A percentile compares a stretch with the other conserved stretches of the same genome.
These are phyloP conservation scores for Episyrphus balteatus DNA, from an alignment of 1,140 invertebrate genomes.

Conservation along the genomic window DNA sequence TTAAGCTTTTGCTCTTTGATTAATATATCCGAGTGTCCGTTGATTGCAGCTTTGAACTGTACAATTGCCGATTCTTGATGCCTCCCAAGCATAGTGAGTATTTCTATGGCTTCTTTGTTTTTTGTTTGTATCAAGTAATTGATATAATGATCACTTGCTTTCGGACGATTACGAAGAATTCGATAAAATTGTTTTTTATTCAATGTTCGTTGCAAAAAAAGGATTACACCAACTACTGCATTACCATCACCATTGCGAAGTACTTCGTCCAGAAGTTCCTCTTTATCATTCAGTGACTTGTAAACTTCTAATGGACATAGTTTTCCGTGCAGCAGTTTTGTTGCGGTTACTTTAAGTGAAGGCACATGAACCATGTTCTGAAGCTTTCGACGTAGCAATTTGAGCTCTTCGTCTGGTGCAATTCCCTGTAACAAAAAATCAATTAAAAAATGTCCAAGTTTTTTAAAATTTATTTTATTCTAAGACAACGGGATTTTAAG, in stretches of 20 bases:
- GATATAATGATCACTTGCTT: constrained; percentile 45
- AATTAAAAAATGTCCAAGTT: neutral
- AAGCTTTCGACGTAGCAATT: constrained; percentile 13
- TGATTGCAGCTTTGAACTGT: constrained; percentile 41
- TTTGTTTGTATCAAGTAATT: constrained; percentile 41
- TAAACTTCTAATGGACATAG: constrained; percentile 40
- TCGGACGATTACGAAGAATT: constrained; percentile 38
- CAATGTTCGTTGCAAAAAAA: constrained; percentile 45
- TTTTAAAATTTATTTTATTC: no score
- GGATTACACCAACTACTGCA: constrained; percentile 43
- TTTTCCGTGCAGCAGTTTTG: constrained; percentile 40
- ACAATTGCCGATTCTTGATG: constrained; percentile 44
- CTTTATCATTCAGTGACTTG: constrained; percentile 44
- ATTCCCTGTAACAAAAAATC: constrained; percentile 11
- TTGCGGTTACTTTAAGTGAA: constrained; percentile 34
- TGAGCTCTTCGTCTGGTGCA: constrained; percentile 24
- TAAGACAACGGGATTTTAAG: no score
- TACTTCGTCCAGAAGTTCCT: constrained; percentile 43
- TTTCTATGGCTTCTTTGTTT: constrained; percentile 40
- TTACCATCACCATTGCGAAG: constrained; percentile 44
- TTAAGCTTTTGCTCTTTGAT: constrained; percentile 33
- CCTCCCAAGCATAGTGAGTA: constrained; percentile 44
- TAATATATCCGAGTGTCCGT: constrained; percentile 32
- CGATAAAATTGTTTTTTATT: constrained; percentile 43
- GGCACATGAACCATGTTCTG: constrained; percentile 21